phyloP scores from a whole-genome alignment of 2,113 vertebrate genomes.

The Erpornis zantholeuca region DNA sequence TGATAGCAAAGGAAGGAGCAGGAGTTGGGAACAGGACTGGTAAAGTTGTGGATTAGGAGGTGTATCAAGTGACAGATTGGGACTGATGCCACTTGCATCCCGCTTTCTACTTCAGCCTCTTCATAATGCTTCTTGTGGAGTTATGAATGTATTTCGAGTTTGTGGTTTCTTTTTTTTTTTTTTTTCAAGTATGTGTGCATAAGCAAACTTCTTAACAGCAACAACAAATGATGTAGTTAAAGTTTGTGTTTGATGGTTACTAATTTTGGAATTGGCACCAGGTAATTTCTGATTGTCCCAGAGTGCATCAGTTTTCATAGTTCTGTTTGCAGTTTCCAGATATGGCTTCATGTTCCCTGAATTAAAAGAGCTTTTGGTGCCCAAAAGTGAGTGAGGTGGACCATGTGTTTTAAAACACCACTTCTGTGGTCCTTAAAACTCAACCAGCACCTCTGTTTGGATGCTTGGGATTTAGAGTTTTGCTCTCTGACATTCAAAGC shows the following conservation, averaged over 20 bases:
- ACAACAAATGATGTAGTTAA: not conserved
- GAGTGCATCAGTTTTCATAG: not conserved
- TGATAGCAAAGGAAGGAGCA: not conserved
- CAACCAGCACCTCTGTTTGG: not conserved
- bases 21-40: not conserved
- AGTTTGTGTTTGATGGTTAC: not conserved
- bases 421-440: not conserved
- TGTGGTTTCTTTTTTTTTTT: not conserved
- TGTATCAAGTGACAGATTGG: not conserved
- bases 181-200: not conserved
- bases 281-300: not conserved
- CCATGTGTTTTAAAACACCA: not conserved
- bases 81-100: not conserved
- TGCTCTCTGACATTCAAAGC: not conserved
- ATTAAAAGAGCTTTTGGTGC: not conserved
- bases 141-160: not conserved
- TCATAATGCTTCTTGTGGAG: not conserved
- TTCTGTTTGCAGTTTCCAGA: not conserved
- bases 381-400: not conserved
- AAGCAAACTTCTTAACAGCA: not conserved
- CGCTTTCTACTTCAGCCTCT: not conserved
- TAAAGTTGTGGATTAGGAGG: not conserved
- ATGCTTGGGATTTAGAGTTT: not conserved
- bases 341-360: accelerated
- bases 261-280: not conserved